Evolutionary conservation across 2,888 invertebrate species (phyloP).

Genomic region (Apamea sordens): DNA sequence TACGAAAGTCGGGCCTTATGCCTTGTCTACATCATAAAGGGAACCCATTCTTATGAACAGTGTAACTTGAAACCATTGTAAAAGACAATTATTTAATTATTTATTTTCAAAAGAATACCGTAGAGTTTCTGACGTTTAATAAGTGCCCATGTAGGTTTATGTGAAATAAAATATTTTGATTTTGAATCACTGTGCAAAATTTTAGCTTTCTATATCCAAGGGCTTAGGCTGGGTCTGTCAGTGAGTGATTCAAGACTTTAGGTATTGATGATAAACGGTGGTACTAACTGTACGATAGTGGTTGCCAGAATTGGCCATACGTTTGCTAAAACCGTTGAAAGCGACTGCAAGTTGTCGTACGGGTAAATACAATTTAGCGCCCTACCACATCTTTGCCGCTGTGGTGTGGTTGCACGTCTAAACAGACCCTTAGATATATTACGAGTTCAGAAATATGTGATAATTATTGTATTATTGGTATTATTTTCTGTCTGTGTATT

Average conservation of each 20-base stretch:
- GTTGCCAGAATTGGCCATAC: background rate
- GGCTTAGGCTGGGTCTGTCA: background rate
- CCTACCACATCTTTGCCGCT: background rate
- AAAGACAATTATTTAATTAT: too few relatives aligned
- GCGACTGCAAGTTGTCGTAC: background rate
- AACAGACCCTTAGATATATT: background rate
- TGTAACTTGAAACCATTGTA: background rate
- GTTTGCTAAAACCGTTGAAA: background rate
- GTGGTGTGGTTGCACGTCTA: background rate
- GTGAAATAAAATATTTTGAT: background rate
- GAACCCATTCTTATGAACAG: background rate
- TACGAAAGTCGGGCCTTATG: background rate
- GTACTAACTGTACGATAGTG: background rate
- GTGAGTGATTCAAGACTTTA: background rate
- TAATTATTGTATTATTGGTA: conserved; percentile 42
- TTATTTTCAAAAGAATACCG: background rate
- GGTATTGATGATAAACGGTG: background rate
- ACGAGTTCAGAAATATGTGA: conserved; percentile 30
- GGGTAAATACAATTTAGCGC: background rate
- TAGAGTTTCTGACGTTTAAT: background rate
- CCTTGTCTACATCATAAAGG: background rate
- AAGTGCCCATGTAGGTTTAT: background rate
- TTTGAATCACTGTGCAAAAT: background rate
- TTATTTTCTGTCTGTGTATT: conserved; percentile 37
- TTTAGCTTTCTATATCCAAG: background rate